Evolutionary conservation across 2,113 vertebrate species (phyloP).

Genomic region (Bettongia penicillata): DNA sequence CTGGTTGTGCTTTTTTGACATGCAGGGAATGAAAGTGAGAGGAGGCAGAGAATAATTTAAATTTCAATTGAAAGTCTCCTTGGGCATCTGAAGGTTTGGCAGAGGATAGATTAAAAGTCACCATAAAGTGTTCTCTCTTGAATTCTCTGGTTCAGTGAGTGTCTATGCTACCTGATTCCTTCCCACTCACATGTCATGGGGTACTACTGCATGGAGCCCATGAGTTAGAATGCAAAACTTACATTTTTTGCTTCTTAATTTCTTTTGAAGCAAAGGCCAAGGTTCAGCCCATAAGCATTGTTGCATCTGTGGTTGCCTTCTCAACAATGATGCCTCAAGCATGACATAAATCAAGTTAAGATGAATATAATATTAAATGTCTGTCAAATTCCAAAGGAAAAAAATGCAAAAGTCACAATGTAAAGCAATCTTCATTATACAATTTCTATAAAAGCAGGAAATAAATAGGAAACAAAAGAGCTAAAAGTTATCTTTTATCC

Average conservation of each 20-base stretch:
- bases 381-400: constrained; percentile 73
- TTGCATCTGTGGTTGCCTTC: constrained; percentile 29
- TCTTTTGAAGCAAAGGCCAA: background rate
- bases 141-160: background rate
- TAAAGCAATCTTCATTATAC: constrained; percentile 59
- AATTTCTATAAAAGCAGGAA: constrained; percentile 64
- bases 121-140: background rate
- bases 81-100: background rate
- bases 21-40: background rate
- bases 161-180: background rate
- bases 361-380: constrained; percentile 71
- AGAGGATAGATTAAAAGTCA: background rate
- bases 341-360: constrained; percentile 66
- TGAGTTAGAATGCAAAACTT: background rate
- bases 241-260: background rate
- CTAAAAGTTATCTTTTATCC: background rate
- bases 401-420: constrained; percentile 55
- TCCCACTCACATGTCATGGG: background rate
- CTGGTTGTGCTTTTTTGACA: background rate
- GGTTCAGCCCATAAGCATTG: background rate
- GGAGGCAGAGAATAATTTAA: background rate
- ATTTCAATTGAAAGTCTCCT: background rate
- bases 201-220: background rate
- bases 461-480: constrained; percentile 21
- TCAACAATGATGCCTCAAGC: constrained; percentile 68